These are phyloP conservation scores for Oxyura jamaicensis DNA, from an alignment of 2,113 vertebrate genomes.

Conservation along the genomic window DNA sequence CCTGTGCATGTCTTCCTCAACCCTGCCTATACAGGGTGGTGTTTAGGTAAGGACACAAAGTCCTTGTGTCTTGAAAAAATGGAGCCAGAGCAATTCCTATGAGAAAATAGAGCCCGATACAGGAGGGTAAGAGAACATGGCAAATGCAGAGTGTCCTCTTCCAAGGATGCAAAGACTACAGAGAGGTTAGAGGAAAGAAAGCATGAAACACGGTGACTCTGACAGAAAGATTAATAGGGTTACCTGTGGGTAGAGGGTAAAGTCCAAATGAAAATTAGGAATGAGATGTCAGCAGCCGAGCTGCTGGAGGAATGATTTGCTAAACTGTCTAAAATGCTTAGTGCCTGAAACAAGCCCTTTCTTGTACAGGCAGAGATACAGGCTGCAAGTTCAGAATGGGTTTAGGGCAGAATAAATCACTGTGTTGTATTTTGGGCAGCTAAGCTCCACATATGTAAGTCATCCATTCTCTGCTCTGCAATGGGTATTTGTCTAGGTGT, in stretches of 20 bases:
- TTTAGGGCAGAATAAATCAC: neutral
- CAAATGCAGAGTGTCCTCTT: neutral
- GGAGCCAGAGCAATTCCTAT: neutral
- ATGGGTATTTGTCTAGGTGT: neutral
- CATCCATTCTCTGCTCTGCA: neutral
- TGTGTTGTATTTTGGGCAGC: neutral
- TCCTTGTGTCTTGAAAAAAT: neutral
- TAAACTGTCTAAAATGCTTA: neutral
- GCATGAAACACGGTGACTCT: neutral
- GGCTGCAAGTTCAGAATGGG: neutral
- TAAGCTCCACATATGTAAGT: neutral
- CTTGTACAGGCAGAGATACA: neutral
- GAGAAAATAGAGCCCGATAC: neutral
- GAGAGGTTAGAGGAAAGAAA: neutral
- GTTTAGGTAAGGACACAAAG: neutral
- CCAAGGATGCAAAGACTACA: neutral
- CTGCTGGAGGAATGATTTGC: neutral
- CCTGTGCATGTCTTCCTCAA: neutral
- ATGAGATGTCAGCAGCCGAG: constrained; percentile 22
- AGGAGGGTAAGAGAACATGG: rapidly evolving
- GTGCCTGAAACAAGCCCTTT: neutral
- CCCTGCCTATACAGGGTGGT: neutral
- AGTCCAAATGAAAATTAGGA: constrained; percentile 21
- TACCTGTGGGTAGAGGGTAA: neutral
- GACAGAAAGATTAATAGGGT: constrained; percentile 18